Evolutionary conservation across 2,113 vertebrate genomes (phyloP), one percentile per base, ranked within the genome.

Genomic region (Brachirus orientalis): DNA sequence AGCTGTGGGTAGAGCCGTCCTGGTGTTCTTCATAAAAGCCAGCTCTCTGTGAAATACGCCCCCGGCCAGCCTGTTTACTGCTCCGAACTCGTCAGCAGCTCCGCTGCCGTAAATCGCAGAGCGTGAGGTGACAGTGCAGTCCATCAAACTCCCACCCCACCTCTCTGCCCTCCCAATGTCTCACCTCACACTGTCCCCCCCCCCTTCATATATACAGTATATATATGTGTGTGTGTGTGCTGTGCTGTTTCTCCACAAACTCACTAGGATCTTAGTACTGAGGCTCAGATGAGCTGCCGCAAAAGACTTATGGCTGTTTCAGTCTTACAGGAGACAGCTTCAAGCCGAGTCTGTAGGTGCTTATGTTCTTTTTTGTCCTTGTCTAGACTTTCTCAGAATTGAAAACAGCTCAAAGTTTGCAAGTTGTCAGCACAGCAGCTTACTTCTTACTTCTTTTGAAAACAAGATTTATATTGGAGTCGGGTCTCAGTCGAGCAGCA

Each of bases 1-100:
- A 82, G 83, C 79, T 57, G 84, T 92, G 94, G 95, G 95, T 94
- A 95, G 95, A 95, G 95, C 95, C 95, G 95, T 95, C 95, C 95
- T 93, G 97, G 96, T 98, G 97, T 99, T 98, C 97, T 98, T 98
- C 96, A 99, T 99, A 99, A 99, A 99, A 98, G 96, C 96, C 96
- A 99, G 96, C 96, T 96, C 96, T 89, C 93, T 99, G 98, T 99
- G 98, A 99, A 98, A 99, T 99, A 99, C 96, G 95, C 96, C 98
- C 86, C 96, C 95, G 92, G 93, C 88, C 93, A 93, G 95, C 94
- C 89, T 96, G 95, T 98, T 98, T 98, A 98, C 97, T 95, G 96
- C 97, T 94, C 94, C 93, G 93, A 95, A 95, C 96, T 96, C 95
- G 96, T 96, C 96, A 96, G 95, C 94, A 95, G 95, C 95, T 91